These are phyloP conservation scores for Drosophila falleni DNA, from an alignment of 2,888 invertebrate genomes.

Conservation along the genomic window DNA sequence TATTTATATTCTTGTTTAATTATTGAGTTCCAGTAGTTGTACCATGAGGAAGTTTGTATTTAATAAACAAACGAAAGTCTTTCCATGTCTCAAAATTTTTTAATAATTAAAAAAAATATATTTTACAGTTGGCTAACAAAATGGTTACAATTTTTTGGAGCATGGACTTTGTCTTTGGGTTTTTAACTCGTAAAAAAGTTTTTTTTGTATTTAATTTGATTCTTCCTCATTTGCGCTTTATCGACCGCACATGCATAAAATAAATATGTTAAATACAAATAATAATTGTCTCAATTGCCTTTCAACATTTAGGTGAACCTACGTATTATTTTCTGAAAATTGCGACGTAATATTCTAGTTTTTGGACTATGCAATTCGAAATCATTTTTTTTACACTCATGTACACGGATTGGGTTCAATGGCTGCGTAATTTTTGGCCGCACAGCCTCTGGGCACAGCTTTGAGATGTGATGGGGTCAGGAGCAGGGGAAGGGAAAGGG, in stretches of 20 bases:
- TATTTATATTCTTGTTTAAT: too few relatives aligned
- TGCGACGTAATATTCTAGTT: slow-evolving; percentile 3
- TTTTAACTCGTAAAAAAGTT: too few relatives aligned
- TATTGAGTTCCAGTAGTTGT: too few relatives aligned
- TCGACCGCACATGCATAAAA: not conserved
- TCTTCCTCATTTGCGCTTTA: too few relatives aligned
- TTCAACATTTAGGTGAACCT: not conserved
- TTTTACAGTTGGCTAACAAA: too few relatives aligned
- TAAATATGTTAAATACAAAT: not conserved
- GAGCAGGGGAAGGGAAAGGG: not conserved
- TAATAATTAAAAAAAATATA: too few relatives aligned
- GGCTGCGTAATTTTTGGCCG: slow-evolving; percentile 77
- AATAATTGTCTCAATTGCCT: not conserved
- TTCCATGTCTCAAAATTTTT: too few relatives aligned
- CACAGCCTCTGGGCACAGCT: slow-evolving; percentile 66
- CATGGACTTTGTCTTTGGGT: too few relatives aligned
- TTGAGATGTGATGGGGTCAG: not conserved
- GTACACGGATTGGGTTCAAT: slow-evolving; percentile 64
- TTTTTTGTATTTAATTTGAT: too few relatives aligned
- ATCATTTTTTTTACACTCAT: slow-evolving; percentile 27
- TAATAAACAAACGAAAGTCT: too few relatives aligned
- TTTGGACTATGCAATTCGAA: slow-evolving; percentile 33
- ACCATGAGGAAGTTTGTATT: too few relatives aligned
- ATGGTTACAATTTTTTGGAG: too few relatives aligned
- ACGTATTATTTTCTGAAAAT: not conserved